Percentiles rank a stretch among this genome's conserved stretches.
Conservation (phyloP, 2,113 vertebrate species). For the Labeo catla region DNA sequence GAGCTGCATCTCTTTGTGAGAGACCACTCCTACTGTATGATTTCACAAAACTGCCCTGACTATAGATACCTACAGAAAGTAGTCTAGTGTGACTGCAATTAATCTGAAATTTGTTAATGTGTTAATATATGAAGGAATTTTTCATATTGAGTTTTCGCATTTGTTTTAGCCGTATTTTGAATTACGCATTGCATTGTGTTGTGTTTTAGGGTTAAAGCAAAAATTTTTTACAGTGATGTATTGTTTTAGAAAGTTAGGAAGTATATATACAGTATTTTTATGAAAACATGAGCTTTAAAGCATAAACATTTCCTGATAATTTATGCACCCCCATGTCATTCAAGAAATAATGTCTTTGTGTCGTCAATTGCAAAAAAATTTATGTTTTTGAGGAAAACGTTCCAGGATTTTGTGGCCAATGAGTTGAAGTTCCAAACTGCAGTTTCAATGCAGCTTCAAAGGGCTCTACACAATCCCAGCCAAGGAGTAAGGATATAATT, state of each 20-base stretch:
- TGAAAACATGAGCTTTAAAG: neutral
- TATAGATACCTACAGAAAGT: neutral
- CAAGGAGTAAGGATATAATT: too few species aligned
- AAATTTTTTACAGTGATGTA: too few species aligned
- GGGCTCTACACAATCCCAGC: too few species aligned
- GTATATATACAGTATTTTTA: neutral
- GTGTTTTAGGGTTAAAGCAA: neutral
- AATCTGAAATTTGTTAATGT: neutral
- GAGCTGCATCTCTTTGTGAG: conserved; percentile 80
- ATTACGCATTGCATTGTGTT: neutral
- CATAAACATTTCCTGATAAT: too few species aligned
- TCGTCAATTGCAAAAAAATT: too few species aligned
- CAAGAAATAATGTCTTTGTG: too few species aligned
- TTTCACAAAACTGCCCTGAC: conserved; percentile 3
- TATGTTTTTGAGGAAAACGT: too few species aligned
- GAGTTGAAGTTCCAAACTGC: too few species aligned
- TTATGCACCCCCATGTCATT: too few species aligned
- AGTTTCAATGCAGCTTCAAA: too few species aligned
- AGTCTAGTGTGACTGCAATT: neutral
- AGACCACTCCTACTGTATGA: conserved; percentile 30
- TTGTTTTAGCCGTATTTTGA: neutral
- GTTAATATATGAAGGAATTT: neutral
- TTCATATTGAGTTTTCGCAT: neutral
- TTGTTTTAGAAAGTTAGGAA: neutral
- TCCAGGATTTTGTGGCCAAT: too few species aligned